Evolutionary conservation across 2,888 invertebrate species (phyloP), one percentile per base, ranked within the genome.

Genomic region (Drosophila barbarae): DNA sequence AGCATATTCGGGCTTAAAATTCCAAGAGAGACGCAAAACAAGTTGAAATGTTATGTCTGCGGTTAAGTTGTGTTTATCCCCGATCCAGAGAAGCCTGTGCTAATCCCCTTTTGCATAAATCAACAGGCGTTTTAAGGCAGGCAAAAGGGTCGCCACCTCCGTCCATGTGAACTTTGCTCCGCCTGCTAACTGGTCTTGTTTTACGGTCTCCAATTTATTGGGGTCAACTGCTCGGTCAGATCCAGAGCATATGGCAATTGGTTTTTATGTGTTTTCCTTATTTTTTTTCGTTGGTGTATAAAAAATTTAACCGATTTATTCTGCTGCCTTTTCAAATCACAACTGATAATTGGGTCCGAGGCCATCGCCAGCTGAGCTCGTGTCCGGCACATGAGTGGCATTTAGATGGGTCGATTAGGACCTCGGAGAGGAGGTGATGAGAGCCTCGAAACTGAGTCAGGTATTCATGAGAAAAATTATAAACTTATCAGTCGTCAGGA

Each of bases 51-150:
- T 46, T 52, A 51, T 64, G 64, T 78, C 56, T 71, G 69, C 51
- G 67, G 54, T 63, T 63, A 36, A 21, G 42, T 63, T 51, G 50
- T 51, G 18, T 36, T 50, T 36, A 63, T 63, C 53, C 60, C 46
- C 52, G 46, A 26, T 28, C 32, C 46, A n/a, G 41, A 23, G 41
- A 36, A 34, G 15, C 41, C 47, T 39, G 36, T 32, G 32, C 44
- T 63, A 63, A 82, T 78, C 69, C 66, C 74, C 65, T 63, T 60
- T 77, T 78, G 75, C 80, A 83, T 78, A 78, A 78, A 78, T 78
- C 77, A 78, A 83, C 83, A 83, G 83, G 77, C 83, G 46, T 60
- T 73, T 70, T 47, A 53, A 53, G 54, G 63, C 39, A n/a, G 42
- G 38, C 34, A n/a, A 47, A 64, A 53, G 23, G 64, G 64, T 64